Conservation (phyloP, 2,113 vertebrate genomes). For the Entosphenus tridentatus region DNA sequence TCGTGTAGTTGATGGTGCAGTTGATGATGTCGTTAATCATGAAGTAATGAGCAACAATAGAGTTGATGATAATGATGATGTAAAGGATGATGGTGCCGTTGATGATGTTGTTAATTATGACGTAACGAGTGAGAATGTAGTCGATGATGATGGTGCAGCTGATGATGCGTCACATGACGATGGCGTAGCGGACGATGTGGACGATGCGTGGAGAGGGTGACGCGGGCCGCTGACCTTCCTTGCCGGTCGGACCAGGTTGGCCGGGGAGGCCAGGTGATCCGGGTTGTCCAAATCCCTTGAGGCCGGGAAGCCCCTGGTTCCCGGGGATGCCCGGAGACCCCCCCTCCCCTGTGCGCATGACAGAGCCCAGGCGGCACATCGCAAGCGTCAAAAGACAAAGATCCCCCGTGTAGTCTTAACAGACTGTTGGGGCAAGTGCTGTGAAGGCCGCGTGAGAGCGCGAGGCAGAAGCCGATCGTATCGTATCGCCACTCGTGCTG, state of each 20-base stretch:
- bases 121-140: neutral
- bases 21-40: neutral
- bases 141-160: neutral
- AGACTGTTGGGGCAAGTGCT: too few relatives aligned
- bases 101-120: neutral
- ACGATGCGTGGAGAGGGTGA: neutral
- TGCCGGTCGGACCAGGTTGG: constrained; percentile 29
- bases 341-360: too few relatives aligned
- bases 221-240: neutral
- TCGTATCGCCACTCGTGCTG: too few relatives aligned
- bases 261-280: constrained; percentile 37
- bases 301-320: constrained; percentile 31
- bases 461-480: too few relatives aligned
- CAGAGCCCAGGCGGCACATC: too few relatives aligned
- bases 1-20: neutral
- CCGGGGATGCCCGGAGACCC: constrained; percentile 37
- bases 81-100: neutral
- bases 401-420: too few relatives aligned
- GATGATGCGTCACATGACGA: neutral
- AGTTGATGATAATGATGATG: too few relatives aligned
- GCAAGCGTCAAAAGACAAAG: too few relatives aligned
- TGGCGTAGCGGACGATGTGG: too few relatives aligned
- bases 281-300: constrained; percentile 20
- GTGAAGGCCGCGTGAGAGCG: too few relatives aligned
- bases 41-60: too few relatives aligned